Evolutionary conservation across 2,113 vertebrate species (phyloP), one percentile per base, ranked within the genome.

Genomic region (Coreoperca whiteheadi): DNA sequence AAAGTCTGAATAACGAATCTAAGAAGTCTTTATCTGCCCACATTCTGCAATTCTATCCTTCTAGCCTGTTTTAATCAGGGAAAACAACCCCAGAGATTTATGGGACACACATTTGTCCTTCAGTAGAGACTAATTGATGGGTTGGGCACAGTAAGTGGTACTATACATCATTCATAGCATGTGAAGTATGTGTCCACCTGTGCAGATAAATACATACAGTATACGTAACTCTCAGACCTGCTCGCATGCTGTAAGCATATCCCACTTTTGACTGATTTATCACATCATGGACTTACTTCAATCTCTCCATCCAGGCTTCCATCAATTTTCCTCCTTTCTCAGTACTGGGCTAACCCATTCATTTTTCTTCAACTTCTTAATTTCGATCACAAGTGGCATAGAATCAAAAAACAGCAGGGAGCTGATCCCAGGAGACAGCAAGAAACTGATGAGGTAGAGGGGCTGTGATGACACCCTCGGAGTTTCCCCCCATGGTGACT

Each of bases 321-420:
- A 28, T 84, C 50, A n/a, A 0, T 68, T 43, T 37, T 8, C 18
- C 16, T 57, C 56, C 34, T 0, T 50, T 57, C 60, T 73, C 64
- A 1, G 60, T 82, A 88, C 90, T 46, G 74, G 90, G 77, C 34
- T 30, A 15, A 51, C 16, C 69, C 43, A 50, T 83, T 82, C 77
- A 81, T 81, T 82, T 61, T 68, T 28, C 53, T 68, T 71, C 37
- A 21, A 4, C 50, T 56, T 74, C 86, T 84, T 91, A 66, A 91
- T 93, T 91, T 91, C 89, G 85, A 86, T 85, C 83, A 85, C 57
- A 86, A 88, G 84, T 84, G 69, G 56, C 46, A 74, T 59, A 10
- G 34, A 79, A 84, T 85, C 66, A 91, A 76, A 88, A 81, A 74
- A 1, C 87, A 69, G 77, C 67, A 39, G 86, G 88, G 63, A 50